Evolutionary conservation across 2,888 invertebrate genomes (phyloP).

Genomic region (Fragum whitleyi): DNA sequence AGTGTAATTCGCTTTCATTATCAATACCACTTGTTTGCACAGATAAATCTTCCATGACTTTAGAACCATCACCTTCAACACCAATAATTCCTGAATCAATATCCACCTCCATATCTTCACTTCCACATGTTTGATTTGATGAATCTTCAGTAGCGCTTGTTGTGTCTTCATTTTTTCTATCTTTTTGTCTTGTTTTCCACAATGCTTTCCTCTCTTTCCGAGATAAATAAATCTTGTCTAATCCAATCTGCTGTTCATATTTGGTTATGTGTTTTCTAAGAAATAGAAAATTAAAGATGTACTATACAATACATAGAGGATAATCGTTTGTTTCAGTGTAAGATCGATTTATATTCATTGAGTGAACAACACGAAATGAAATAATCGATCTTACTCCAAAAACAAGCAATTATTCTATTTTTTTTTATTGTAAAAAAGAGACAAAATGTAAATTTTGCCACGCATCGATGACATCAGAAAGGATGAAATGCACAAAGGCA

Average conservation of each 20-base stretch:
- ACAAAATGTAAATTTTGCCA: too few species aligned
- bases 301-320: too few species aligned
- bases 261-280: conserved; percentile 71
- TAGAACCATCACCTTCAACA: not conserved
- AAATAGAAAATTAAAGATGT: too few species aligned
- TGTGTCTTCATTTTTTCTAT: not conserved
- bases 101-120: conserved; percentile 6
- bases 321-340: too few species aligned
- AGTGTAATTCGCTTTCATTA: too few species aligned
- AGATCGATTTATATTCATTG: too few species aligned
- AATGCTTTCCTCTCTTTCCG: conserved; percentile 33
- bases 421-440: too few species aligned
- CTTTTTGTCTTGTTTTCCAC: conserved; percentile 51
- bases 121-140: not conserved
- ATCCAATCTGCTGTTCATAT: conserved; percentile 79
- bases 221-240: conserved; percentile 68
- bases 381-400: too few species aligned
- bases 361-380: too few species aligned
- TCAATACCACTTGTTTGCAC: not conserved
- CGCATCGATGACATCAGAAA: too few species aligned
- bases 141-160: not conserved
- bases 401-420: too few species aligned
- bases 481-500: too few species aligned
- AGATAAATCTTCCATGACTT: not conserved
- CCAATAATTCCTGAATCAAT: not conserved